Percentiles rank a stretch among this genome's conserved stretches.
Conservation (phyloP, 2,888 invertebrate genomes). For the Neocrepidodera transversa region DNA sequence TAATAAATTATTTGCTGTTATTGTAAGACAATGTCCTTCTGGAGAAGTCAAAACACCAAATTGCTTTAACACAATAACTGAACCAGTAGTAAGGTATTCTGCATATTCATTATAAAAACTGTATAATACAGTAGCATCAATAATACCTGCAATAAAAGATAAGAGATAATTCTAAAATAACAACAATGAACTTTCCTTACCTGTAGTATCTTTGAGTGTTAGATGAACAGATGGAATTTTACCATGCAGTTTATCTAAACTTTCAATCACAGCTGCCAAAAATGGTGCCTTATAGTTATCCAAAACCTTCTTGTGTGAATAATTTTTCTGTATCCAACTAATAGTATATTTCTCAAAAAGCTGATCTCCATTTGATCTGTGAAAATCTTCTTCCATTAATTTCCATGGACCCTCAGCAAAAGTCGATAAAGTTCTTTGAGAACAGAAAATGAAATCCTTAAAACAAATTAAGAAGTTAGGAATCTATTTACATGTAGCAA, state of each 20-base stretch:
- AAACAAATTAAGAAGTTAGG: slow-evolving; percentile 5
- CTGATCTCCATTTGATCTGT: slow-evolving; percentile 18
- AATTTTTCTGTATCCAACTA: slow-evolving; percentile 50
- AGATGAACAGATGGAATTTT: slow-evolving; percentile 47
- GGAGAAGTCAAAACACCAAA: slow-evolving; percentile 49
- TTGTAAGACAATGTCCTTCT: slow-evolving; percentile 49
- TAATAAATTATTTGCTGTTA: slow-evolving; percentile 52
- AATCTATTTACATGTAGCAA: too few species aligned
- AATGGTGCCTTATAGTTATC: slow-evolving; percentile 53
- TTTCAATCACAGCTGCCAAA: slow-evolving; percentile 51
- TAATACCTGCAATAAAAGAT: slow-evolving; percentile 47
- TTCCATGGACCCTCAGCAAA: slow-evolving; percentile 49
- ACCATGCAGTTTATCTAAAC: slow-evolving; percentile 43
- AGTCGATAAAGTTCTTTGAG: slow-evolving; percentile 45
- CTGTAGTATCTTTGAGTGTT: slow-evolving; percentile 51
- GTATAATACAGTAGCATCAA: slow-evolving; percentile 50
- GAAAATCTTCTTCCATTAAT: slow-evolving; percentile 47
- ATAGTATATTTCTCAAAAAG: slow-evolving; percentile 50
- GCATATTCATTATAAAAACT: slow-evolving; percentile 50
- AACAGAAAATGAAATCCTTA: slow-evolving; percentile 41
- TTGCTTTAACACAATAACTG: slow-evolving; percentile 51
- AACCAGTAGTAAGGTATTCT: slow-evolving; percentile 46
- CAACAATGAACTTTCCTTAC: slow-evolving; percentile 42
- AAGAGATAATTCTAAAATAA: background rate
- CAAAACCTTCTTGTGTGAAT: slow-evolving; percentile 39